Base-by-base conservation (phyloP, 2,113 vertebrate species). In the Macaca mulatta region DNA sequence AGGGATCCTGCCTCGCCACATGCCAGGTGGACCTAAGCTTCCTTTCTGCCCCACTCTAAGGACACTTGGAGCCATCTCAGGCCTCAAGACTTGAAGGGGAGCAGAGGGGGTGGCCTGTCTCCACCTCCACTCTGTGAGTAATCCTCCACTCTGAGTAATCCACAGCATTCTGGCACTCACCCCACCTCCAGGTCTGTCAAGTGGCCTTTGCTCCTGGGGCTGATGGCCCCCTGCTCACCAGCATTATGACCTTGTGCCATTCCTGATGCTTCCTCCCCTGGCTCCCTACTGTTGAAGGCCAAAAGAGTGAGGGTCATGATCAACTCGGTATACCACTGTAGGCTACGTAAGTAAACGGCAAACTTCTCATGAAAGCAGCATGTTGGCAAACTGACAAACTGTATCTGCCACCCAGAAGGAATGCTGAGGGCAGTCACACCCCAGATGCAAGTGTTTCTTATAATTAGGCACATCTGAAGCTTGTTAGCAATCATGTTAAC, bases 151-250 rank as follows among this genome's bases (percentile, higher is more conserved):
- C 70, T 8, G 38, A 64, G 43, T 72, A 38, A 80, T 74, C 88
- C 52, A 70, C 6, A 23, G 86, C 30, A 5, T 91, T 86, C 78
- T 6, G 82, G 82, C 93, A 43, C 32, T 90, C 87, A 48, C 55
- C 75, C 45, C 82, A 45, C 83, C 48, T 52, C 67, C 22, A 57
- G 77, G 84, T 88, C 57, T 93, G 74, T 85, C 93, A 93, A 85
- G 97, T 98, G 95, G 77, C 93, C 96, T 98, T 98, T 82, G 75
- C 43, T 72, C 22, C 40, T 6, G 48, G 97, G 96, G 87, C 75
- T 10, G 4, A 6, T 23, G 83, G 43, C 52, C 43, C 85, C 59
- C 10, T 13, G 67, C 30, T 95, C 97, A 98, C 98, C 96, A 98
- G 97, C 98, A 90, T 93, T 25, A 3, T n/a, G 83, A 90, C 93